phyloP scores from a whole-genome alignment of 2,888 invertebrate species.

The Alloplasta piceator region DNA sequence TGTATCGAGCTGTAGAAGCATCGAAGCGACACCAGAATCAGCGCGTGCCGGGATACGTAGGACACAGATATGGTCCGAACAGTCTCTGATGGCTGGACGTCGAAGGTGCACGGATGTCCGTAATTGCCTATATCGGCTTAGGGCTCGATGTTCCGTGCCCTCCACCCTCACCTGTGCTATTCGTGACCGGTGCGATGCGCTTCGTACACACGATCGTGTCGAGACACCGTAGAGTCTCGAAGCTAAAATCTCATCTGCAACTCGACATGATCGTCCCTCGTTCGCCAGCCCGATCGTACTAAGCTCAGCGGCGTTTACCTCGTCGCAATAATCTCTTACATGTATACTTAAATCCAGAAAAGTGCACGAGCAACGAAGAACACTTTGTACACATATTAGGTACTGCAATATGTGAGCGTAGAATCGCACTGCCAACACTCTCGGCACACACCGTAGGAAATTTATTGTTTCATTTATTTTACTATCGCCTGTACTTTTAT shows the following conservation, averaged over 20 bases:
- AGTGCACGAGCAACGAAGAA: background rate
- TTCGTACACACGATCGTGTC: slow-evolving; percentile 37
- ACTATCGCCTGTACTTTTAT: background rate
- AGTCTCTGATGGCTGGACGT: slow-evolving; percentile 25
- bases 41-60: slow-evolving; percentile 26
- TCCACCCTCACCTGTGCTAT: background rate
- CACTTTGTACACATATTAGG: background rate
- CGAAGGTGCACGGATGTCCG: slow-evolving; percentile 55
- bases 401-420: background rate
- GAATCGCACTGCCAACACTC: slow-evolving; percentile 5
- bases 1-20: slow-evolving; percentile 46
- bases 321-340: slow-evolving; percentile 32
- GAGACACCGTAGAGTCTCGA: slow-evolving; percentile 24
- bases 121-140: slow-evolving; percentile 60
- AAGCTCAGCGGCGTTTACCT: slow-evolving; percentile 5
- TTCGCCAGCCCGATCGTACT: slow-evolving; percentile 25
- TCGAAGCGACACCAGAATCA: slow-evolving; percentile 39
- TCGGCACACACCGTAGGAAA: background rate
- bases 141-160: slow-evolving; percentile 56
- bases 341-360: slow-evolving; percentile 40
- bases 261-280: slow-evolving; percentile 29
- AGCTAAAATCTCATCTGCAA: slow-evolving; percentile 53
- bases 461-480: slow-evolving; percentile 6
- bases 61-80: slow-evolving; percentile 5
- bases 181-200: slow-evolving; percentile 31